These are phyloP conservation scores for Hemibagrus wyckioides DNA, from an alignment of 2,113 vertebrate genomes.

Conservation along the genomic window DNA sequence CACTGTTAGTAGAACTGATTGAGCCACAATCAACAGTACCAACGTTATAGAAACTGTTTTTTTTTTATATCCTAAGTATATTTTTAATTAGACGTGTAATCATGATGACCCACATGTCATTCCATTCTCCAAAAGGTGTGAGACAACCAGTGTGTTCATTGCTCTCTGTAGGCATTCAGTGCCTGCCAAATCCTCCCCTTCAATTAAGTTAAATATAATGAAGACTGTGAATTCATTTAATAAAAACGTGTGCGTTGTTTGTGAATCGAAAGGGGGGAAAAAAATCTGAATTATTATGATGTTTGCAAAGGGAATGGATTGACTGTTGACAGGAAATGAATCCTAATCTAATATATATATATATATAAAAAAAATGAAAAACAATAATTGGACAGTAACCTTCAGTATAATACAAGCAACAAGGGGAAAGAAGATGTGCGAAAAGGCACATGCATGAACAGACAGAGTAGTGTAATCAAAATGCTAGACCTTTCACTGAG, in stretches of 20 bases:
- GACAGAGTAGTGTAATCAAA: constrained; percentile 28
- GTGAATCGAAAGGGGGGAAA: background rate
- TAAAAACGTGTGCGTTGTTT: background rate
- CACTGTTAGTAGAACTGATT: background rate
- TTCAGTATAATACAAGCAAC: background rate
- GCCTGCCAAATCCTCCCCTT: constrained; percentile 30
- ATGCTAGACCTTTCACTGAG: constrained; percentile 42
- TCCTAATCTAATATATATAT: constrained; percentile 16
- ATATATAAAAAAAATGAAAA: constrained; percentile 4
- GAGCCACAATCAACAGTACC: background rate
- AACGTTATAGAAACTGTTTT: background rate
- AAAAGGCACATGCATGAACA: constrained; percentile 6
- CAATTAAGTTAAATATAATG: constrained; percentile 34
- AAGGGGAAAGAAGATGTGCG: background rate
- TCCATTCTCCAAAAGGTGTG: constrained; percentile 21
- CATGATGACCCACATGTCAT: constrained; percentile 17
- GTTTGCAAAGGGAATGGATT: background rate
- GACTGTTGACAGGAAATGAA: background rate
- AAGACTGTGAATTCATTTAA: constrained; percentile 20
- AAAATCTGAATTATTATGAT: background rate
- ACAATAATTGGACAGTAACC: background rate
- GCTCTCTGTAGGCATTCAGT: constrained; percentile 4
- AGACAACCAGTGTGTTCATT: background rate
- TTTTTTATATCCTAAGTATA: background rate
- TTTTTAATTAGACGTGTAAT: constrained; percentile 30